These are phyloP conservation scores for Plemyria rubiginata DNA, from an alignment of 2,888 invertebrate genomes.

Conservation along the genomic window DNA sequence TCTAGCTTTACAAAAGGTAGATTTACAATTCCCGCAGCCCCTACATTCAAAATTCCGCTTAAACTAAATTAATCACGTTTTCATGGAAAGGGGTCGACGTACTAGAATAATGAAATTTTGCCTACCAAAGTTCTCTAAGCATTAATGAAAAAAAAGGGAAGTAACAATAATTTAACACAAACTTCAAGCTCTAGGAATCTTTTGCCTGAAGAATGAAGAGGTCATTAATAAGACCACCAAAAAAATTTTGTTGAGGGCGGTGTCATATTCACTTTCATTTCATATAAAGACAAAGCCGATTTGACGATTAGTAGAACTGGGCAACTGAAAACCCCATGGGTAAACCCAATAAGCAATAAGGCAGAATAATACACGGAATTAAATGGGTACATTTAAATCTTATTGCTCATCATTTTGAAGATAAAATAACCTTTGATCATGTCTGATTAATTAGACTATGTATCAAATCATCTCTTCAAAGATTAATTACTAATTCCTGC, in stretches of 20 bases:
- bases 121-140: not conserved
- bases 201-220: too few relatives aligned
- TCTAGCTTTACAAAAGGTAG: constrained; percentile 20
- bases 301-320: too few relatives aligned
- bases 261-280: too few relatives aligned
- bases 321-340: too few relatives aligned
- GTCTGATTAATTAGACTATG: constrained; percentile 36
- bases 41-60: constrained; percentile 3
- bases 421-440: constrained; percentile 34
- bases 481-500: constrained; percentile 2
- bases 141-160: not conserved
- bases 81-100: constrained; percentile 2
- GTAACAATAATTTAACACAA: too few relatives aligned
- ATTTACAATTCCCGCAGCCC: constrained; percentile 4
- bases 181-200: too few relatives aligned
- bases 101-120: not conserved
- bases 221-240: too few relatives aligned
- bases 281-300: too few relatives aligned
- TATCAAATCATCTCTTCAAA: constrained; percentile 36
- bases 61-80: constrained; percentile 19
- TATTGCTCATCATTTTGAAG: constrained; percentile 34
- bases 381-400: constrained; percentile 6
- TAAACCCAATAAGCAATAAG: not conserved
- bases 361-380: constrained; percentile 14
- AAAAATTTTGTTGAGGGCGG: too few relatives aligned